Percentiles rank a stretch among this genome's conserved stretches.
These are phyloP conservation scores for Loxodonta africana DNA, from an alignment of 2,113 vertebrate genomes.

Conservation along the genomic window DNA sequence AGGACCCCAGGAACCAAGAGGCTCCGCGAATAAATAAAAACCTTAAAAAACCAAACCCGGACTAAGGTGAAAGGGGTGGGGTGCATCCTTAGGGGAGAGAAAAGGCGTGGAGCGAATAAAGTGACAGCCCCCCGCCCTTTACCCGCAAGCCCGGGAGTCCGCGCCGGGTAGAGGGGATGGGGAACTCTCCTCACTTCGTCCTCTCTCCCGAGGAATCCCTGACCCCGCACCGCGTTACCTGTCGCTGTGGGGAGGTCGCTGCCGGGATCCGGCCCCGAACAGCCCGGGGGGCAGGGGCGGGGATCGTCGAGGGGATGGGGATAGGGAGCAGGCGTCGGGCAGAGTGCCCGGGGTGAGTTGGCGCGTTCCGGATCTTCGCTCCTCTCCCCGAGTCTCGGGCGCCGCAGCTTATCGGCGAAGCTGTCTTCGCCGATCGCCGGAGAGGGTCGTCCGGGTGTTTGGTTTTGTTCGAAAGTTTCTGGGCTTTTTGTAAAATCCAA, in stretches of 20 bases:
- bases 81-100: slow-evolving; percentile 66
- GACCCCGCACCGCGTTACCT: slow-evolving; percentile 84
- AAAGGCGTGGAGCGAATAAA: slow-evolving; percentile 66
- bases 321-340: slow-evolving; percentile 78
- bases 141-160: slow-evolving; percentile 68
- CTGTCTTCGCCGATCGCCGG: slow-evolving; percentile 68
- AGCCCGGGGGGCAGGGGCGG: slow-evolving; percentile 75
- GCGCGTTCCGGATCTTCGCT: slow-evolving; percentile 71
- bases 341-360: slow-evolving; percentile 69
- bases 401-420: slow-evolving; percentile 38
- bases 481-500: slow-evolving; percentile 86
- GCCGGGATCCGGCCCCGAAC: slow-evolving; percentile 86
- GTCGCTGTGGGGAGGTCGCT: slow-evolving; percentile 85
- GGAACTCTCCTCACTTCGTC: slow-evolving; percentile 59
- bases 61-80: slow-evolving; percentile 62
- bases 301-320: slow-evolving; percentile 78
- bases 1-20: slow-evolving; percentile 78
- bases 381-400: slow-evolving; percentile 66
- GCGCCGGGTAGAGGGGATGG: slow-evolving; percentile 57
- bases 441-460: slow-evolving; percentile 77
- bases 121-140: slow-evolving; percentile 72
- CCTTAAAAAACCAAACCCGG: slow-evolving; percentile 80
- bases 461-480: slow-evolving; percentile 86
- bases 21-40: slow-evolving; percentile 86
- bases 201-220: slow-evolving; percentile 78